Evolutionary conservation across 2,888 invertebrate species (phyloP).

Genomic region (Lepidochrysops patricia): DNA sequence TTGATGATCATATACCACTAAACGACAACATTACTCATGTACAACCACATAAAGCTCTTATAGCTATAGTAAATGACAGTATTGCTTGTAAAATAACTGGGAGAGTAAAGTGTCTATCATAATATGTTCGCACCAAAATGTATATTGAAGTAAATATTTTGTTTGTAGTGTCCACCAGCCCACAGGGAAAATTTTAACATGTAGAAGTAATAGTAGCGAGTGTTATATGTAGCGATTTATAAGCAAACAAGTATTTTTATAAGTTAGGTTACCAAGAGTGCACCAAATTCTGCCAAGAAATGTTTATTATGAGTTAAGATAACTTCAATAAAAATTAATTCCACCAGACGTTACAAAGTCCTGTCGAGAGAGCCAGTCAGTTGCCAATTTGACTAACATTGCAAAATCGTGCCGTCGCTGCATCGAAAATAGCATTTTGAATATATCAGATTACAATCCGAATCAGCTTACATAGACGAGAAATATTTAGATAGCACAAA

Average conservation of each 20-base stretch:
- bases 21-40: neutral
- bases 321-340: neutral
- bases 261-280: too few relatives aligned
- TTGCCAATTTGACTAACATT: neutral
- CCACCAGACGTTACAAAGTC: neutral
- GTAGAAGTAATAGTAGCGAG: too few relatives aligned
- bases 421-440: neutral
- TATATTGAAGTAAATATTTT: too few relatives aligned
- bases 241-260: too few relatives aligned
- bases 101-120: neutral
- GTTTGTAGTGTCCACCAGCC: too few relatives aligned
- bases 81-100: neutral
- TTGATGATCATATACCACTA: neutral
- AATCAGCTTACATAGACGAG: neutral
- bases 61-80: neutral
- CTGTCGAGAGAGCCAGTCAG: neutral
- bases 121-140: too few relatives aligned
- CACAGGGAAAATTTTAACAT: too few relatives aligned
- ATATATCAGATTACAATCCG: neutral
- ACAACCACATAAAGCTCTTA: neutral
- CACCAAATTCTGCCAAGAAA: too few relatives aligned
- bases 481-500: neutral
- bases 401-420: neutral
- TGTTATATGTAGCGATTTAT: too few relatives aligned
- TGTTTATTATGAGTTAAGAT: too few relatives aligned